These are phyloP conservation scores for Crotalus viridis DNA, from an alignment of 2,113 vertebrate species.

Conservation along the genomic window DNA sequence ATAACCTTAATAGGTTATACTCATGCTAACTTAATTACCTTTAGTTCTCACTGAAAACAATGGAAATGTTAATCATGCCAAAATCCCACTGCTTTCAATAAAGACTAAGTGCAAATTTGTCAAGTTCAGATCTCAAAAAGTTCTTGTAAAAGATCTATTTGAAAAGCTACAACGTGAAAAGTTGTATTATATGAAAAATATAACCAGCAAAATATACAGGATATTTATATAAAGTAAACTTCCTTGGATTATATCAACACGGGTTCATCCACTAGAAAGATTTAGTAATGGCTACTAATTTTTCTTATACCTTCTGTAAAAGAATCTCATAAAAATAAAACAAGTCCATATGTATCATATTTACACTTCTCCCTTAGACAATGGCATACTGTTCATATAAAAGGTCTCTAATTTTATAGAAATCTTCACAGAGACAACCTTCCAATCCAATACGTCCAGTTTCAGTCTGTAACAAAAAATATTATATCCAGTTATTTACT, in stretches of 20 bases:
- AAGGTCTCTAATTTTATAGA: slow-evolving; percentile 97
- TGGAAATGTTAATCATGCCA: background rate
- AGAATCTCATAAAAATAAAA: slow-evolving; percentile 33
- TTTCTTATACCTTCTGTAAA: slow-evolving; percentile 64
- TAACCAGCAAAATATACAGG: slow-evolving; percentile 52
- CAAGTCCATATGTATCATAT: slow-evolving; percentile 34
- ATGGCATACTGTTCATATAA: slow-evolving; percentile 97
- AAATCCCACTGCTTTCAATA: background rate
- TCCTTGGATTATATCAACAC: slow-evolving; percentile 55
- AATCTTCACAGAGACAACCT: slow-evolving; percentile 97
- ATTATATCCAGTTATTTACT: slow-evolving; percentile 13
- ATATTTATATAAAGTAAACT: slow-evolving; percentile 26
- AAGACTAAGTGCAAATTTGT: background rate
- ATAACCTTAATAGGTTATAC: slow-evolving; percentile 32
- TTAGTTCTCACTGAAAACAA: slow-evolving; percentile 5
- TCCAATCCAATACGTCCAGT: slow-evolving; percentile 96
- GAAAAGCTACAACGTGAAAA: background rate
- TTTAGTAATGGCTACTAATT: slow-evolving; percentile 46
- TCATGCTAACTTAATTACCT: background rate
- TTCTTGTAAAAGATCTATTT: background rate
- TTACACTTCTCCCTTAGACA: slow-evolving; percentile 73
- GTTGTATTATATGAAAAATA: slow-evolving; percentile 28
- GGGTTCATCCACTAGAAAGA: slow-evolving; percentile 21
- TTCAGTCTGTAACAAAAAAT: slow-evolving; percentile 85
- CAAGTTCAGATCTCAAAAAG: background rate